Evolutionary conservation across 2,113 vertebrate species (phyloP), one percentile per base, ranked within the genome.

Genomic region (Micronycteris hirsuta): DNA sequence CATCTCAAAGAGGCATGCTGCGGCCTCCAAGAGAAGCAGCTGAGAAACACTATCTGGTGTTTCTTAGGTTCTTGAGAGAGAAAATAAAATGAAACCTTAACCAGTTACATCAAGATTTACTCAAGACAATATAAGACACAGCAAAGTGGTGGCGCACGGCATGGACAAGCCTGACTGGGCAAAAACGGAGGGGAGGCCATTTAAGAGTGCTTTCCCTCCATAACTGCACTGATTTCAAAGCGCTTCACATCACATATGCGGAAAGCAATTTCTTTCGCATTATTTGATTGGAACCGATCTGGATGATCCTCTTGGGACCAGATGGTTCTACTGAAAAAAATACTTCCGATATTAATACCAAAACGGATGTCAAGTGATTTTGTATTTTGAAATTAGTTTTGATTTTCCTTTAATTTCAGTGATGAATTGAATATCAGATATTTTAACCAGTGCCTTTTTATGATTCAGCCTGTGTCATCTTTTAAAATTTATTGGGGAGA

Each of bases 51-150:
- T 76, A 86, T 45, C 15, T 96, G 36, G n/a, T n/a, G 14, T 28
- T 91, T 91, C 4, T 83, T 88, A 97, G 90, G 28, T 54, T 58
- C 47, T 31, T 96, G 76, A 85, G 33, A 93, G 85, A 70, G n/a
- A 87, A 86, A 96, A 67, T 26, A 93, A 95, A 49, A 49, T 95
- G 93, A 97, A 93, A 83, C 65, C 65, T 89, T 85, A 67, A 83
- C 63, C 33, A 41, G 33, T 95, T 96, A 45, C 65, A 45, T 81
- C 11, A 91, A 86, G 41, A 36, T 96, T 97, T 86, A 36, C 90
- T 90, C 80, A 89, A 61, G 91, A 68, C 38, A 82, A 36, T 83
- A 61, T 56, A 54, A 91, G 36, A 95, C 52, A 93, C 67, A 91
- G 6, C 58, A 89, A 86, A 95, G 56, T 78, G 73, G 86, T 63